Evolutionary conservation across 1,140 invertebrate species (phyloP), one percentile per base, ranked within the genome.

Genomic region (Meloidogyne chitwoodi): DNA sequence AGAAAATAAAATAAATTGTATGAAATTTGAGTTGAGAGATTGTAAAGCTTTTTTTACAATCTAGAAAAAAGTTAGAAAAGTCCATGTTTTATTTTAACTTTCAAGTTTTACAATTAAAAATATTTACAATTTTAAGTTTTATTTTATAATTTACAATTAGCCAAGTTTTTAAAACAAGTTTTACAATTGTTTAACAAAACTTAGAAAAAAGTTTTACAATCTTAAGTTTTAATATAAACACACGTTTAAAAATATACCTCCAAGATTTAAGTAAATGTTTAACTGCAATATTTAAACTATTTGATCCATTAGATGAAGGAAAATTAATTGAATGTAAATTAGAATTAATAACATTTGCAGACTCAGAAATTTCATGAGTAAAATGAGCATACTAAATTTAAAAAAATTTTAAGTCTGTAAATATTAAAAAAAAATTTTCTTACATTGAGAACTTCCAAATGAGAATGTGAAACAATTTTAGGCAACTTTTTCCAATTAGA

Each of bases 221-320:
- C 38, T 19, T n/a, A 31, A 31, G 5, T 67, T n/a, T n/a, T 24
- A 3, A 67, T n/a, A 19, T 19, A n/a, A 74, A 75, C 14, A 31
- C 2, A 31, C 6, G 6, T 31, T 3, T 3, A 6, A 14, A 16
- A 22, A 34, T n/a, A 31, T n/a, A 77, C 77, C 80, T 80, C 80
- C 80, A 81, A 26, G 80, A 75, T 64, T 81, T 81, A 56, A 76
- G 68, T 14, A 81, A 26, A 34, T 83, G 80, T 73, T 79, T 81
- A 27, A 81, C 56, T 0, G 62, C 24, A 31, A 62, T 68, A 62
- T 77, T 76, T 27, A 81, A 56, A 62, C 19, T 24, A 38, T 44
- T 41, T 22, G 22, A 44, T 16, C 48, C 44, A 34, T 68, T 80
- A 8, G 27, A 11, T 31, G 64, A 38, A 41, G 74, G 69, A 29